Base-by-base conservation (phyloP, 2,888 invertebrate species). In the Spicauda simplicius region DNA sequence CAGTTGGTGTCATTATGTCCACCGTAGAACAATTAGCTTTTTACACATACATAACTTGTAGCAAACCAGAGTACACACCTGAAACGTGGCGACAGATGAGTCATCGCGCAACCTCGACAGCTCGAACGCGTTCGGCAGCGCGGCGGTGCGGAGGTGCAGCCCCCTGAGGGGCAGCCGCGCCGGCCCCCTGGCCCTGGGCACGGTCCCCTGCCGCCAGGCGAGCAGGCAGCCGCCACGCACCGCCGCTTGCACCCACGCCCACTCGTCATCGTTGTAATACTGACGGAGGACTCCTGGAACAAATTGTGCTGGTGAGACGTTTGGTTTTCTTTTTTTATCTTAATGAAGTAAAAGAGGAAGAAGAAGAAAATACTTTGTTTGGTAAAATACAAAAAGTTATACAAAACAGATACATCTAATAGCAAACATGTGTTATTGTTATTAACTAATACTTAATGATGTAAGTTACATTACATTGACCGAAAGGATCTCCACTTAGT, bases 61-160 rank as follows among this genome's bases (percentile, higher is more conserved):
- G 25, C 25, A 11, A 37, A 12, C 11, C 37, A 37, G 12, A 12
- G 8, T 37, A 37, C 37, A 37, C 58, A 91, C 92, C 92, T 93
- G 92, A 82, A 92, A 93, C 73, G 92, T 93, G 83, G 92, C 92
- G 83, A 93, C 91, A 77, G 91, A 83, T 71, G 86, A 74, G 82
- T 93, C 90, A 76, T 92, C 92, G 73, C 85, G 87, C 78, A 91
- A 81, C 76, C 91, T 80, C 71, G 92, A 92, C 73, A 93, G 83
- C 80, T 91, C 91, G 80, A 93, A 93, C 71, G 92, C 92, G 76
- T 92, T 88, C 68, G 90, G 90, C 74, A 92, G 79, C 67, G 74
- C 71, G 3, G 90, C 87, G n/a, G 88, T 83, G 10, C 88, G 87
- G 68, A 90, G 83, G 72, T 90, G 90, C 72, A 92, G 79, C 73